Evolutionary conservation across 2,888 invertebrate genomes (phyloP).

Genomic region (Himalopsyche kuldschensis): DNA sequence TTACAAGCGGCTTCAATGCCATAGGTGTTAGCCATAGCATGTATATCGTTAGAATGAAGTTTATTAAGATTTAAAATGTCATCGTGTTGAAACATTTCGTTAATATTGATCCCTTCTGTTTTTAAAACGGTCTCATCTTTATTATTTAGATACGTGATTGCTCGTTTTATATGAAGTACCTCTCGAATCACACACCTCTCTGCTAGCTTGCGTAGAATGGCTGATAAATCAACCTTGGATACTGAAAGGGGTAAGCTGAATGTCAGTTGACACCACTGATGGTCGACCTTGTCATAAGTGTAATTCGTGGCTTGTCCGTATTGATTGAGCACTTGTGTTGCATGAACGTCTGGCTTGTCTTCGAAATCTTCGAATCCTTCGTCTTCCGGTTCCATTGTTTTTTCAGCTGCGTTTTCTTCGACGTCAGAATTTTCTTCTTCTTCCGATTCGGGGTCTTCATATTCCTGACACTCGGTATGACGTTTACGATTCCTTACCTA

Average conservation of each 20-base stretch:
- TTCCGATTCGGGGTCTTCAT: constrained; percentile 66
- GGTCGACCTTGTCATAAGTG: constrained; percentile 72
- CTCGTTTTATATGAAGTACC: constrained; percentile 78
- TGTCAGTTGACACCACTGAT: constrained; percentile 83
- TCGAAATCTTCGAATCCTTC: constrained; percentile 45
- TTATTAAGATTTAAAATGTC: constrained; percentile 77
- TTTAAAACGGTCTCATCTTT: constrained; percentile 70
- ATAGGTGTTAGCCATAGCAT: constrained; percentile 84
- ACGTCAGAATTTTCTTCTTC: constrained; percentile 60
- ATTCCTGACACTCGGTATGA: constrained; percentile 65
- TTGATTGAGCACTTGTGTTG: constrained; percentile 50
- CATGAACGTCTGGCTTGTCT: constrained; percentile 37
- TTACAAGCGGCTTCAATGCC: constrained; percentile 95
- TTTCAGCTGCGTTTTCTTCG: constrained; percentile 52
- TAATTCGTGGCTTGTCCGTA: constrained; percentile 63
- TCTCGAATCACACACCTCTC: constrained; percentile 76
- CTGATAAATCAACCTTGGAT: constrained; percentile 74
- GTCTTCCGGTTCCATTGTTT: constrained; percentile 44
- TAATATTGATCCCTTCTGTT: constrained; percentile 94
- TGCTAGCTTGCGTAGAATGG: constrained; percentile 71
- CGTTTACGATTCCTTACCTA: constrained; percentile 60
- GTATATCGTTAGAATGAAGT: constrained; percentile 92
- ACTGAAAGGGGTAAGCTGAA: constrained; percentile 67
- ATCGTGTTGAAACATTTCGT: constrained; percentile 84
- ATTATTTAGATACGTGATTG: constrained; percentile 73